Evolutionary conservation across 2,113 vertebrate species (phyloP), one percentile per base, ranked within the genome.

Genomic region (Strix aluco): DNA sequence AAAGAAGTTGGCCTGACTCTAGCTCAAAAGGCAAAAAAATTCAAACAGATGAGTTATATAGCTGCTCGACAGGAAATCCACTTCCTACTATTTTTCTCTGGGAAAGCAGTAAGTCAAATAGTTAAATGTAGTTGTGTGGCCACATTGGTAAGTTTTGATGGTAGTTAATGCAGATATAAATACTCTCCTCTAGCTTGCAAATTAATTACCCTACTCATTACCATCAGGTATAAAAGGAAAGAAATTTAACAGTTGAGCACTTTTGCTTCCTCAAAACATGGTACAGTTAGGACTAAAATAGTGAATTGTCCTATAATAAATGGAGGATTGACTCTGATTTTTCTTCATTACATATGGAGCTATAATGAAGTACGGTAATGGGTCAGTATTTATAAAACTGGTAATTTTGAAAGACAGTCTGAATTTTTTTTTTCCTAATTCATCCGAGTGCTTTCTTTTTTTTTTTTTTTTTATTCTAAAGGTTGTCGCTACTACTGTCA

Each of bases 401-500:
- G 4, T 47, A 6, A 34, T 73, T 92, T 89, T 58, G 49, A 42
- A 63, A 62, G 14, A 34, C 13, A 52, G 19, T 21, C 36, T 65
- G 15, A 2, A 8, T 17, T 18, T 32, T 70, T 78, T 77, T 78
- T 66, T 77, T n/a, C 15, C 18, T 71, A 51, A 42, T 70, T 70
- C 5, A 46, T 47, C 32, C 0, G 1, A 55, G 12, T 17, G 51
- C 2, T 46, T 47, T 34, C 0, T 12, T 15, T 8, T 42, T 51
- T 72, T 10, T 42, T n/a, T 75, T 44, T 44, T 52, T 69, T 62
- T 55, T 4, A 13, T 72, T 62, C 82, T 86, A 13, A 95, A 99
- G 99, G 98, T 99, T 25, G 99, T 99, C 6, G 99, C 99, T 66
- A 99, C 99, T 11, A 99, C 99, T 4, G 94, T 99, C 81, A 99